A percentile compares a stretch with the other conserved stretches of the same genome.
Evolutionary conservation across 1,140 invertebrate species (phyloP).

Genomic region (Apis florea): DNA sequence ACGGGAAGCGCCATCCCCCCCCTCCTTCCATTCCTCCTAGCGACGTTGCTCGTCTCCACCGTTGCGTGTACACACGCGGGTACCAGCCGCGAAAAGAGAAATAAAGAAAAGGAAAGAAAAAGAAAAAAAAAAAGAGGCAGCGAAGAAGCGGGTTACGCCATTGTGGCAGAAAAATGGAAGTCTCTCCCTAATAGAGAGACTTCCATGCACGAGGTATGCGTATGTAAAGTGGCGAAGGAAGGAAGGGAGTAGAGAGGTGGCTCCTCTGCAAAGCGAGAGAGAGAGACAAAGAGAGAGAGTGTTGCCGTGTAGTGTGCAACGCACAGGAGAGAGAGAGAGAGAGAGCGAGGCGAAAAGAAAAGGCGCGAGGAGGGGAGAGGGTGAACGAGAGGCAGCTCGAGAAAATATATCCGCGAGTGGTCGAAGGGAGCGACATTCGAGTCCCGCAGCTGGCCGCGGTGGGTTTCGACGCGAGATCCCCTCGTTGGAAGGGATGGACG

Average conservation of each 20-base stretch:
- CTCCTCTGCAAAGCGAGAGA: not conserved
- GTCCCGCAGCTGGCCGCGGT: slow-evolving; percentile 53
- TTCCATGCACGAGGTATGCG: not conserved
- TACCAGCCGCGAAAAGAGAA: not conserved
- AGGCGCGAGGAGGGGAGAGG: not conserved
- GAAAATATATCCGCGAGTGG: slow-evolving; percentile 58
- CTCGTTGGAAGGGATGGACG: slow-evolving; percentile 52
- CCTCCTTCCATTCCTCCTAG: not conserved
- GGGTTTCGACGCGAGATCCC: slow-evolving; percentile 60
- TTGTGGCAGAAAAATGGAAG: slow-evolving; percentile 57
- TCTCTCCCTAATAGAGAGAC: slow-evolving; percentile 41
- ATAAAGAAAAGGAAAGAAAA: no score
- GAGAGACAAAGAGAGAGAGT: not conserved
- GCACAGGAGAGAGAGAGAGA: not conserved
- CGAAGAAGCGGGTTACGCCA: slow-evolving; percentile 36
- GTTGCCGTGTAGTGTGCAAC: not conserved
- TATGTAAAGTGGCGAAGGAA: not conserved
- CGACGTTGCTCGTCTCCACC: not conserved
- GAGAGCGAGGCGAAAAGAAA: not conserved
- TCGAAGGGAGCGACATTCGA: slow-evolving; percentile 52
- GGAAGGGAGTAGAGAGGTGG: no score
- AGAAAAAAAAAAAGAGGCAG: slow-evolving; percentile 35
- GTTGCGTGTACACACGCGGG: not conserved
- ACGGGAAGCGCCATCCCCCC: not conserved
- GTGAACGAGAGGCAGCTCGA: not conserved